These are phyloP conservation scores for Scaptodrosophila latifasciaeformis DNA, from an alignment of 2,888 invertebrate genomes.

Conservation along the genomic window DNA sequence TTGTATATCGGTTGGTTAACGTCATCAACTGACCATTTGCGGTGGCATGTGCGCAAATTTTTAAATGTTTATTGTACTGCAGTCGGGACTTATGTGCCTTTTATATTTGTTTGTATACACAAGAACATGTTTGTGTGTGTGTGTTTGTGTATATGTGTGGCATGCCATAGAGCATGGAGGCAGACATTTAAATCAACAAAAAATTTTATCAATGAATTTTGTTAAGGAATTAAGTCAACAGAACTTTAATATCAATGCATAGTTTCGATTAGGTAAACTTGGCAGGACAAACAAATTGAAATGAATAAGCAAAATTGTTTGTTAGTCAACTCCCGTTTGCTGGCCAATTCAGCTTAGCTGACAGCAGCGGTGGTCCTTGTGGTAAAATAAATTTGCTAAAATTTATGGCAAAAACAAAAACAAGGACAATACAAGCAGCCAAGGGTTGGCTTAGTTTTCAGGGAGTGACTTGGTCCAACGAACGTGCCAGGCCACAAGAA, in stretches of 20 bases:
- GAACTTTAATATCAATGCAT: too few relatives aligned
- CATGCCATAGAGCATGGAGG: background rate
- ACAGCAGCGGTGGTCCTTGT: conserved; percentile 42
- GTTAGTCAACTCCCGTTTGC: conserved; percentile 16
- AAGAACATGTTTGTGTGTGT: background rate
- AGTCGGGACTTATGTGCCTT: background rate
- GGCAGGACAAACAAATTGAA: conserved; percentile 22
- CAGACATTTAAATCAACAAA: conserved; percentile 23
- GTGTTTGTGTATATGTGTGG: background rate
- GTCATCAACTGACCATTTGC: conserved; percentile 51
- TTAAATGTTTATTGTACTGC: conserved; percentile 48
- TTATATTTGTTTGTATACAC: background rate
- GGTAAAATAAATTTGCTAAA: conserved; percentile 61
- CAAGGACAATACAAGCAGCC: conserved; percentile 17
- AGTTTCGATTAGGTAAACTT: too few relatives aligned
- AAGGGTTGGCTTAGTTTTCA: conserved; percentile 19
- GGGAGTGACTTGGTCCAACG: conserved; percentile 11
- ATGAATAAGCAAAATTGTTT: conserved; percentile 45
- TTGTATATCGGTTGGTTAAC: conserved; percentile 24
- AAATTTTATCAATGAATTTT: conserved; percentile 53
- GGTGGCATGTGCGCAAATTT: conserved; percentile 50
- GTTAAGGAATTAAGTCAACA: too few relatives aligned
- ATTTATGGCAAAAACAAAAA: conserved; percentile 50
- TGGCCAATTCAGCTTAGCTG: background rate
- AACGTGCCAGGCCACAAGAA: conserved; percentile 59